Evolutionary conservation across 2,113 vertebrate species (phyloP), one percentile per base, ranked within the genome.

Genomic region (Stegostoma tigrinum): DNA sequence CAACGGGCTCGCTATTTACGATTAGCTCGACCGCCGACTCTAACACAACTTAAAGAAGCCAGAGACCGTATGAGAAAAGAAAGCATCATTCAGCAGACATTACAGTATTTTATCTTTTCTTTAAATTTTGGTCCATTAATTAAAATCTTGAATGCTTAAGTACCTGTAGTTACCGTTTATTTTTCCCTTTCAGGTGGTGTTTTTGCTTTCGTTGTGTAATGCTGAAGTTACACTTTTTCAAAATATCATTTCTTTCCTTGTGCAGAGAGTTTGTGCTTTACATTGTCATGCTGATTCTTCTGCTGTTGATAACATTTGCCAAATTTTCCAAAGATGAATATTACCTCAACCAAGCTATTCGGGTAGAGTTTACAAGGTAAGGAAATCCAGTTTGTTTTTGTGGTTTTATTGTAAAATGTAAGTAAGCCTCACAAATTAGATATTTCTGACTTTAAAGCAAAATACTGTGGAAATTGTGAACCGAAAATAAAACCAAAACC

Each of bases 341-440:
- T 83, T 96, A 80, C 27, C 96, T 98, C 95, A 97, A 97, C 96
- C 97, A 96, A 85, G 97, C 97, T 15, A 67, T 98, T 87, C 97
- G 94, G 78, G 96, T 96, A 90, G 96, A 96, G 75, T 97, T 98
- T 72, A 96, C 95, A 19, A 97, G 97, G 98, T 98, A 97, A 95
- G 97, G 12, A 27, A 45, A 7, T 34, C 27, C 5, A 52, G 94
- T 17, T 34, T 52, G 42, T 48, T 75, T 95, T 72, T 95, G 94
- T 24, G 15, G 38, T 30, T 72, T 15, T 72, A 48, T 45, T 52
- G 23, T 27, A 75, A 45, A 72, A 0, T 6, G 45, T 34, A 14
- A 42, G 34, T 55, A 52, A 90, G 30, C 4, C 55, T 4, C 23
- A n/a, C 0, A 64, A 15, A 23, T 23, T 7, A 24, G 6, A n/a